phyloP scores from a whole-genome alignment of 2,888 invertebrate species.

The Petrophora chlorosata region DNA sequence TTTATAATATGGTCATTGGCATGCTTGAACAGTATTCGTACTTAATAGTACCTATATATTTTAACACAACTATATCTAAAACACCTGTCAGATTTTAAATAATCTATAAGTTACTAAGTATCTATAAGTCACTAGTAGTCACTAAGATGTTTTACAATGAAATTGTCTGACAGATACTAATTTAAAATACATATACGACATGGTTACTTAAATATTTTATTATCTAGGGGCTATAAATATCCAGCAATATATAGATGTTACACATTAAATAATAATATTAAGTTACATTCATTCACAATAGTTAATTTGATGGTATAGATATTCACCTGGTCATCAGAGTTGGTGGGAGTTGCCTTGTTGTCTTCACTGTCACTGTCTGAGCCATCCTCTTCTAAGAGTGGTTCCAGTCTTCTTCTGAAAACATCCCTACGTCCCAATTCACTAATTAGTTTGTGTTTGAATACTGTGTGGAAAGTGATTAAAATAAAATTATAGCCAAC shows the following conservation, averaged over 20 bases:
- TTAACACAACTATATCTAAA: slow-evolving; percentile 20
- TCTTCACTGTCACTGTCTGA: slow-evolving; percentile 85
- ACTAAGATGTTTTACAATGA: neutral
- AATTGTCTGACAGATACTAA: slow-evolving; percentile 8
- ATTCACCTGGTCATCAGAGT: slow-evolving; percentile 82
- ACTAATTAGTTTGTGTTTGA: slow-evolving; percentile 41
- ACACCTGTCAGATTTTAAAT: slow-evolving; percentile 24
- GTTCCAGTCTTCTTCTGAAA: slow-evolving; percentile 89
- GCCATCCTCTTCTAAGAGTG: slow-evolving; percentile 91
- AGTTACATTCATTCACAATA: slow-evolving; percentile 5
- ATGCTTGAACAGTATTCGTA: slow-evolving; percentile 47
- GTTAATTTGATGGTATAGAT: slow-evolving; percentile 37
- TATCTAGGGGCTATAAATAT: neutral
- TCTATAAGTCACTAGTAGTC: too few species aligned
- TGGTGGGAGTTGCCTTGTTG: slow-evolving; percentile 76
- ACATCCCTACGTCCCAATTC: slow-evolving; percentile 67
- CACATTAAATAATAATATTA: too few species aligned
- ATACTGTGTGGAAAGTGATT: slow-evolving; percentile 5
- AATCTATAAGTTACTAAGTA: neutral
- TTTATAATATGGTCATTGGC: slow-evolving; percentile 51
- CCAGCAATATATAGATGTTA: slow-evolving; percentile 4
- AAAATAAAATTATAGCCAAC: slow-evolving; percentile 19
- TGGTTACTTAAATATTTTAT: slow-evolving; percentile 11
- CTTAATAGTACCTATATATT: neutral
- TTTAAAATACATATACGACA: neutral